phyloP scores from a whole-genome alignment of 2,888 invertebrate genomes.

The Hydrotaea cyrtoneurina region DNA sequence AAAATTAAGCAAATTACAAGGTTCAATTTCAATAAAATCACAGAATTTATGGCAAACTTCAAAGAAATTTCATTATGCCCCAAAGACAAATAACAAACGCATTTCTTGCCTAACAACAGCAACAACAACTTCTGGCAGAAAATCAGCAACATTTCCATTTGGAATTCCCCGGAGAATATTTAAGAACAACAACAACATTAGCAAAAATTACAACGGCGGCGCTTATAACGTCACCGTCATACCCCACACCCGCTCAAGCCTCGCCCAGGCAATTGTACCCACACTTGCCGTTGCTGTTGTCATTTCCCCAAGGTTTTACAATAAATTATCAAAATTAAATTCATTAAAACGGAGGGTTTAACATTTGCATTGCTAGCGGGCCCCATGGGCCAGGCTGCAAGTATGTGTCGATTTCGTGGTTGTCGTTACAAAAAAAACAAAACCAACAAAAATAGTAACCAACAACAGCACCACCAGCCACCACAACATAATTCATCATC shows the following conservation, averaged over 20 bases:
- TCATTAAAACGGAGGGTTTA: slow-evolving; percentile 81
- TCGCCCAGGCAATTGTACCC: not conserved
- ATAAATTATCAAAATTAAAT: slow-evolving; percentile 76
- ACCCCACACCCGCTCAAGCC: not conserved
- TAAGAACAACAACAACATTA: not conserved
- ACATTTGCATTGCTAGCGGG: slow-evolving; percentile 81
- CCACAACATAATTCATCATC: slow-evolving; percentile 29
- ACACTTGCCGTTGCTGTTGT: not conserved
- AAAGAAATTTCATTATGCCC: slow-evolving; percentile 54
- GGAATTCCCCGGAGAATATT: slow-evolving; percentile 3
- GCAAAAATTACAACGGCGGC: not conserved
- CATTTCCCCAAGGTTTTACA: slow-evolving; percentile 63
- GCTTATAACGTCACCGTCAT: not conserved
- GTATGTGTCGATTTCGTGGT: slow-evolving; percentile 90
- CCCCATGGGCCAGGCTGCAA: slow-evolving; percentile 90
- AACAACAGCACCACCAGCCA: slow-evolving; percentile 41
- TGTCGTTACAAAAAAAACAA: slow-evolving; percentile 90
- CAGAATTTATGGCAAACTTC: slow-evolving; percentile 26
- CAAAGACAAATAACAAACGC: slow-evolving; percentile 46
- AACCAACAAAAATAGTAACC: slow-evolving; percentile 71
- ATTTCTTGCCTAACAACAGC: slow-evolving; percentile 45
- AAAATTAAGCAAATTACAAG: slow-evolving; percentile 1
- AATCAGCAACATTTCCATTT: slow-evolving; percentile 19
- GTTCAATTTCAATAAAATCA: slow-evolving; percentile 36
- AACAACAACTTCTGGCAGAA: slow-evolving; percentile 44